Base-by-base conservation (phyloP, 2,113 vertebrate genomes). In the Copsychus sechellarum region DNA sequence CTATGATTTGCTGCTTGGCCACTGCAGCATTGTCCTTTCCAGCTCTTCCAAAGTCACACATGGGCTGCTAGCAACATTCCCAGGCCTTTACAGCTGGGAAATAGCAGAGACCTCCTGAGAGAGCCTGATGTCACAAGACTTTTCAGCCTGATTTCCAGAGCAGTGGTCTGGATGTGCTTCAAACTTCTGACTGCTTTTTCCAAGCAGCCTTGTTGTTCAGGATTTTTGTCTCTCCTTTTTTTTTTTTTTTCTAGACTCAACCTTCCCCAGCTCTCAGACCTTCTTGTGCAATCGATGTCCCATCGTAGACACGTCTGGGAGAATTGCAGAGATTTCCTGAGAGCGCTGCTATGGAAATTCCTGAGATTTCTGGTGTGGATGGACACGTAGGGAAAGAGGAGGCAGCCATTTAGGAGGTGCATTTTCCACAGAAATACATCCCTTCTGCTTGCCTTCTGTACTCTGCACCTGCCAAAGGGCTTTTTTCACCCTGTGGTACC, bases 101-200 rank as follows among this genome's bases (percentile, higher is more conserved):
- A 91, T 58, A 92, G 83, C 90, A 88, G 43, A 2, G 0, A 33
- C 73, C 78, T 88, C 93, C 36, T 33, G 84, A 91, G 91, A 89
- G 64, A 56, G 36, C 81, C 69, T 93, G 69, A 88, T 95, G 92
- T 96, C 95, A 92, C 95, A 96, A 92, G 88, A 95, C 89, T 91
- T 85, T 77, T 95, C 88, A 79, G 38, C 71, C 73, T 87, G 38
- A 57, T 89, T 93, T 97, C 95, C 95, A 97, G 78, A 96, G 73
- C 67, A 69, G 91, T 69, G 88, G 91, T 93, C 94, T 97, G 96
- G 97, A 95, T 81, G 34, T 6, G 11, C 74, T 89, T 96, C 96
- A 97, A 88, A 65, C 57, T 65, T 47, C 60, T 82, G 82, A 33
- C 47, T 91, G 56, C 77, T 93, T 95, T 94, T 96, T 95, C 93